phyloP scores from a whole-genome alignment of 2,113 vertebrate species.

The Chunga burmeisteri region DNA sequence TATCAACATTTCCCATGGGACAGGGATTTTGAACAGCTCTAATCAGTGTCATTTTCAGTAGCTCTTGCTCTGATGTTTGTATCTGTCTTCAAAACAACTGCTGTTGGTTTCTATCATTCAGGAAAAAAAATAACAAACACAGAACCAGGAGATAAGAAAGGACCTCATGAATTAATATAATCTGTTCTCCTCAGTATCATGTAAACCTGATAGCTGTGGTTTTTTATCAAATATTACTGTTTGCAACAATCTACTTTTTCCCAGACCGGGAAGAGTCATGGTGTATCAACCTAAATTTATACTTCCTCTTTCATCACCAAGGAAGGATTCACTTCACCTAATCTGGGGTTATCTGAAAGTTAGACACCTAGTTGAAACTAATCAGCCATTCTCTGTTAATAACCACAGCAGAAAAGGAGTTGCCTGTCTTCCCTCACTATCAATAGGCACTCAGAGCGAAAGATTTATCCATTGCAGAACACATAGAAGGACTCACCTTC shows the following conservation, averaged over 20 bases:
- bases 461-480: background rate
- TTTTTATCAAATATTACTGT: background rate
- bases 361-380: background rate
- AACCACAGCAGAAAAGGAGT: background rate
- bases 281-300: background rate
- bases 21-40: background rate
- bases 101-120: background rate
- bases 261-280: background rate
- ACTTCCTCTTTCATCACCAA: background rate
- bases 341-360: background rate
- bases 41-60: background rate
- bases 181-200: background rate
- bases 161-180: background rate
- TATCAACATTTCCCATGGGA: background rate
- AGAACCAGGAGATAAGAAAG: background rate
- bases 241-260: background rate
- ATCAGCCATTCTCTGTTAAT: background rate
- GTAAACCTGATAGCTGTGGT: background rate
- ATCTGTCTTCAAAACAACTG: background rate
- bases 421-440: background rate
- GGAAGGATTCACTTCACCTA: background rate
- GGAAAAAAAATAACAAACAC: background rate
- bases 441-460: background rate
- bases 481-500: background rate
- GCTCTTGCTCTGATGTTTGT: background rate